These are phyloP conservation scores for Prosopocoilus inquinatus DNA, from an alignment of 2,888 invertebrate genomes.

Conservation along the genomic window DNA sequence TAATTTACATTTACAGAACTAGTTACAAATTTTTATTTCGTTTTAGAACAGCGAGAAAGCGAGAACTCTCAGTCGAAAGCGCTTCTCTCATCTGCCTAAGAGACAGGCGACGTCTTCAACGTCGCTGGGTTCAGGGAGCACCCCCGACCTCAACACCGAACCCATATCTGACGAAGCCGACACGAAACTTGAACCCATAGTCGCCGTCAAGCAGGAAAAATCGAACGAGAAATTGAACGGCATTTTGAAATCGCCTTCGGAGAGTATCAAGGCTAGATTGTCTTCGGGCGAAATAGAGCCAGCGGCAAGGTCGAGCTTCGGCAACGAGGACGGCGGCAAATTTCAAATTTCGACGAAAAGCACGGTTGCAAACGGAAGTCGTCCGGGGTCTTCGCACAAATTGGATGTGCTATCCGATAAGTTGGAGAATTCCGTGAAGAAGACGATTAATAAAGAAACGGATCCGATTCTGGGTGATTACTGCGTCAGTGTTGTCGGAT, in stretches of 20 bases:
- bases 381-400: constrained; percentile 30
- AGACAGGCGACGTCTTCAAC: constrained; percentile 13
- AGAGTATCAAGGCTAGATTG: constrained; percentile 50
- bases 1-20: too few relatives aligned
- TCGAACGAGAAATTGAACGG: neutral
- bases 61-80: constrained; percentile 22
- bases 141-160: constrained; percentile 10
- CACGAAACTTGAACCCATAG: constrained; percentile 37
- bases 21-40: constrained; percentile 2
- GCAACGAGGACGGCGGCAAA: constrained; percentile 10
- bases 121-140: constrained; percentile 16
- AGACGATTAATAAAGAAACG: constrained; percentile 26
- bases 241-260: constrained; percentile 53
- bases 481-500: constrained; percentile 36
- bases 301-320: constrained; percentile 6
- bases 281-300: constrained; percentile 23
- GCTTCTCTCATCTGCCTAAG: constrained; percentile 27
- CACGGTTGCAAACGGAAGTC: constrained; percentile 15
- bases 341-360: constrained; percentile 8
- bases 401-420: constrained; percentile 12
- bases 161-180: constrained; percentile 28
- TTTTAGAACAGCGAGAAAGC: constrained; percentile 27
- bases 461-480: constrained; percentile 38
- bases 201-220: constrained; percentile 19
- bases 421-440: constrained; percentile 13